Base-by-base conservation (phyloP, 2,113 vertebrate species). In the Hassar affinis region DNA sequence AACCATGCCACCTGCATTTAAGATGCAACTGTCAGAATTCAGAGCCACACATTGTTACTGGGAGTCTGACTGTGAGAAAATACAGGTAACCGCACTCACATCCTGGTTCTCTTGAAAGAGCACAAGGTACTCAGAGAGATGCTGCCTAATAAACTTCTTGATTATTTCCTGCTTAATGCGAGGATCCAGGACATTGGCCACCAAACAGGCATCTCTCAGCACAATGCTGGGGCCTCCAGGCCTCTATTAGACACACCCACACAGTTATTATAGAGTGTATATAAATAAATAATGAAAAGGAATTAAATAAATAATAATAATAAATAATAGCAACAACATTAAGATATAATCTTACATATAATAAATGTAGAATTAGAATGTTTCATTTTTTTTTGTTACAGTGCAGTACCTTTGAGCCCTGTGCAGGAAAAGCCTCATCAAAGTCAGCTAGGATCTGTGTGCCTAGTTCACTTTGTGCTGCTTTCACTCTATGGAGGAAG, bases 51-150 rank as follows among this genome's bases (percentile, higher is more conserved):
- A 71, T 8, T 56, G 49, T 51, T 20, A 72, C 17, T 14, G 45
- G 38, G 18, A 69, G 54, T 38, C 27, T 20, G 12, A 51, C 64
- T 4, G 4, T 25, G 3, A 74, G 9, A 51, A 49, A 38, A 61
- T 52, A 45, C 7, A 38, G 3, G 25, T 27, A 47, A 14, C 27
- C 30, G 90, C 78, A 91, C 96, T 96, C 90, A 99, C 98, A 83
- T 99, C 98, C 93, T 99, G 97, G 91, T 99, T 99, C 93, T 99
- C 98, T 91, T 99, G 98, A 93, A 99, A 99, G 52, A 99, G 96
- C 62, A 99, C 97, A 78, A 97, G 92, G 85, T 99, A 99, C 87
- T 99, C 98, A 0, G 97, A 98, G 49, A 99, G 96, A 89, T 99
- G 97, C 69, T 99, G 98, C 82, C 97, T 95, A 90, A 99, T 97